Percentiles rank a stretch among this genome's conserved stretches.
Conservation (phyloP, 2,113 vertebrate genomes). For the Rhabdomys dilectus region DNA sequence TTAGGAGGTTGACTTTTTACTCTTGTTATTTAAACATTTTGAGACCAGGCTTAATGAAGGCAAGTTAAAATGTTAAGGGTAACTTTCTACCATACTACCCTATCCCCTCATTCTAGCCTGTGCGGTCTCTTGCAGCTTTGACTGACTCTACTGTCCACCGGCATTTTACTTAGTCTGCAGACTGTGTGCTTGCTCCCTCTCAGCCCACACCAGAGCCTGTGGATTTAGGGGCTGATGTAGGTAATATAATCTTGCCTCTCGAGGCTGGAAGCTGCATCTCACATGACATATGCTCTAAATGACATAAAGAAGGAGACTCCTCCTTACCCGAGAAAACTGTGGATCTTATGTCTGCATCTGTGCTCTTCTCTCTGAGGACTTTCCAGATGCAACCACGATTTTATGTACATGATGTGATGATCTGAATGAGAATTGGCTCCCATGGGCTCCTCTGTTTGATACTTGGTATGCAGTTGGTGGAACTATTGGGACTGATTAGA, state of each 20-base stretch:
- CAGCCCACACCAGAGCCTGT: neutral
- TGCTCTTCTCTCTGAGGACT: conserved; percentile 49
- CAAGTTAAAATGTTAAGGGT: neutral
- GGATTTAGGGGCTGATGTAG: neutral
- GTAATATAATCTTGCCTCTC: neutral
- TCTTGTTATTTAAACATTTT: conserved; percentile 29
- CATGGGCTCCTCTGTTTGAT: neutral
- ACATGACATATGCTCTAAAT: neutral
- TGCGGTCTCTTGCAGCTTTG: conserved; percentile 35
- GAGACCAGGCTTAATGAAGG: neutral
- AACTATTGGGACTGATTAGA: neutral
- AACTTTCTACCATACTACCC: neutral
- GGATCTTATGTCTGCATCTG: neutral
- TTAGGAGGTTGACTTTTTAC: neutral
- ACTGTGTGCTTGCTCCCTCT: neutral
- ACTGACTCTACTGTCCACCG: neutral
- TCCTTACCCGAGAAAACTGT: neutral
- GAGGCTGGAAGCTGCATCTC: accelerated
- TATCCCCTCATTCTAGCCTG: neutral
- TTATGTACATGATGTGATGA: neutral
- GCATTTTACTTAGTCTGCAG: conserved; percentile 29
- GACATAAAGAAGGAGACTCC: neutral
- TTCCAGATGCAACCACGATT: conserved; percentile 50
- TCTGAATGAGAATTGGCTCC: neutral
- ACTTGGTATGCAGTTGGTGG: neutral